Conservation (phyloP, 1,140 invertebrate genomes). For the Notospermus geniculatus region DNA sequence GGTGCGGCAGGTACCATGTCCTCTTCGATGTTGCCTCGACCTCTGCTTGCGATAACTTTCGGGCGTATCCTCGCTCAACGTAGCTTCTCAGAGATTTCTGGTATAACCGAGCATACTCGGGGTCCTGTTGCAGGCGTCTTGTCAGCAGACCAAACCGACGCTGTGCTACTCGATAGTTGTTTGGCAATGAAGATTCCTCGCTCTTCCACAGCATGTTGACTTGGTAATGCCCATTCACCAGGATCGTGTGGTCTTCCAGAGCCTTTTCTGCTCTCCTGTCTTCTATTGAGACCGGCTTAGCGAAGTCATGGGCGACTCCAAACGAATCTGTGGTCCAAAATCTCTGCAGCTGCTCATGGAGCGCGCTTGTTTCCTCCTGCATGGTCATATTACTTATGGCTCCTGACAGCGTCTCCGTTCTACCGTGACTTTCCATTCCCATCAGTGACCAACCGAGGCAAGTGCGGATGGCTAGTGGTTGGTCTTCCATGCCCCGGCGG, state of each 20-base stretch:
- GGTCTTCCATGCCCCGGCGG: neutral
- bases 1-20: neutral
- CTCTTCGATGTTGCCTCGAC: neutral
- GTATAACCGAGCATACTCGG: neutral
- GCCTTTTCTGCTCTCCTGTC: neutral
- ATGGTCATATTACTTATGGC: neutral
- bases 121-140: neutral
- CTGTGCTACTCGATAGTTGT: neutral
- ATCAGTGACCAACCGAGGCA: neutral
- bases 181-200: neutral
- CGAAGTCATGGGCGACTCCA: neutral
- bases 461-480: neutral
- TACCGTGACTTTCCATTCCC: neutral
- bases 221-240: conserved; percentile 1
- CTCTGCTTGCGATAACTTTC: neutral
- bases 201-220: neutral
- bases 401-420: neutral
- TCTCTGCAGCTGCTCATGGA: neutral
- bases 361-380: neutral
- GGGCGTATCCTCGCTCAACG: neutral
- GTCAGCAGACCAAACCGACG: neutral
- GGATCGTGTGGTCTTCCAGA: neutral
- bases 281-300: neutral
- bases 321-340: neutral
- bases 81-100: neutral